phyloP scores from a whole-genome alignment of 1,140 invertebrate genomes.

The Holotrichia oblita region DNA sequence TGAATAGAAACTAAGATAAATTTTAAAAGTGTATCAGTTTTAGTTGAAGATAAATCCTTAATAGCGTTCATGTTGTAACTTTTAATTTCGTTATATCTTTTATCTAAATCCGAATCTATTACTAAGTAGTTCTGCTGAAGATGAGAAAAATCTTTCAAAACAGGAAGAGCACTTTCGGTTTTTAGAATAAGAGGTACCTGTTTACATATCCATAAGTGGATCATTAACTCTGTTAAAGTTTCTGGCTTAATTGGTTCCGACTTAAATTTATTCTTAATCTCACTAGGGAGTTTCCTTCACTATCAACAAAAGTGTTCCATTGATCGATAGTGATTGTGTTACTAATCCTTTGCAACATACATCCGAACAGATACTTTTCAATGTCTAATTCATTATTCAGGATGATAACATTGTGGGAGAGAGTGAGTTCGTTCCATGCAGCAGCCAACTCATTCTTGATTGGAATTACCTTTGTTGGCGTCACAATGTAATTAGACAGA shows the following conservation, averaged over 20 bases:
- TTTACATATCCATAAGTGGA: background rate
- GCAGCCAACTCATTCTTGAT: background rate
- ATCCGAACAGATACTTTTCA: background rate
- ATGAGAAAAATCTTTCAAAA: background rate
- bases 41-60: background rate
- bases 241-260: background rate
- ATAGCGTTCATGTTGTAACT: background rate
- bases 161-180: background rate
- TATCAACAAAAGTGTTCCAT: background rate
- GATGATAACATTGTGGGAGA: background rate
- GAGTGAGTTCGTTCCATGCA: background rate
- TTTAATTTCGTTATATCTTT: background rate
- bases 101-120: background rate
- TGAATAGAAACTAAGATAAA: background rate
- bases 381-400: background rate
- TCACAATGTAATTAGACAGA: background rate
- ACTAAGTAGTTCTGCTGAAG: background rate
- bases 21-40: background rate
- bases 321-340: background rate
- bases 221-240: background rate
- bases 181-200: background rate
- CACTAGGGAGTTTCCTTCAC: background rate
- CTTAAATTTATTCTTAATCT: background rate
- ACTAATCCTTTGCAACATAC: constrained; percentile 1
- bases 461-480: background rate